phyloP scores from a whole-genome alignment of 2,888 invertebrate genomes.

The Ectemnius continuus region DNA sequence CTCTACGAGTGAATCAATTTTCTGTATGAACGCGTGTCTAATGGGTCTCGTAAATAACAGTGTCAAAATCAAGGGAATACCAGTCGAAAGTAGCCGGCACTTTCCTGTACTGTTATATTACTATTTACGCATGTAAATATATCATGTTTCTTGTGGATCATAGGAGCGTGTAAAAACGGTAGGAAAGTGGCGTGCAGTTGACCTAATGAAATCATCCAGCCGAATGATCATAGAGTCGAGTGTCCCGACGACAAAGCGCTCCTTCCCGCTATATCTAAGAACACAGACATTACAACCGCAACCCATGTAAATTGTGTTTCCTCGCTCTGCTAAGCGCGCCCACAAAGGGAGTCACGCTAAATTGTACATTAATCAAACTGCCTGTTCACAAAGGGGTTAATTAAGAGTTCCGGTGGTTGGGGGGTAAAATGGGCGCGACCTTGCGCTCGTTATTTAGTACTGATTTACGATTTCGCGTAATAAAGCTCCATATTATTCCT shows the following conservation, averaged over 20 bases:
- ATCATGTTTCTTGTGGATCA: too few relatives aligned
- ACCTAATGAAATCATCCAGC: slow-evolving; percentile 1
- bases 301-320: slow-evolving; percentile 57
- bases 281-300: slow-evolving; percentile 36
- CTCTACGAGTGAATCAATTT: too few relatives aligned
- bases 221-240: slow-evolving; percentile 45
- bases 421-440: slow-evolving; percentile 40
- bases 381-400: slow-evolving; percentile 57
- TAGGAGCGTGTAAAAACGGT: too few relatives aligned
- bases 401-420: slow-evolving; percentile 58
- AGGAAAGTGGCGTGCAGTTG: too few relatives aligned
- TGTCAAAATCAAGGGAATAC: too few relatives aligned
- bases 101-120: too few relatives aligned
- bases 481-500: slow-evolving; percentile 35
- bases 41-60: too few relatives aligned
- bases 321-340: slow-evolving; percentile 45
- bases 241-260: slow-evolving; percentile 36
- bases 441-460: slow-evolving; percentile 56
- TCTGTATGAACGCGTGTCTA: too few relatives aligned
- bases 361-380: slow-evolving; percentile 61
- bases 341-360: slow-evolving; percentile 58
- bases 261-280: slow-evolving; percentile 32
- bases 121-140: too few relatives aligned
- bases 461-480: slow-evolving; percentile 60
- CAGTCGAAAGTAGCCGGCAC: too few relatives aligned